Conservation (phyloP, 2,888 invertebrate genomes). For the Alitta virens region DNA sequence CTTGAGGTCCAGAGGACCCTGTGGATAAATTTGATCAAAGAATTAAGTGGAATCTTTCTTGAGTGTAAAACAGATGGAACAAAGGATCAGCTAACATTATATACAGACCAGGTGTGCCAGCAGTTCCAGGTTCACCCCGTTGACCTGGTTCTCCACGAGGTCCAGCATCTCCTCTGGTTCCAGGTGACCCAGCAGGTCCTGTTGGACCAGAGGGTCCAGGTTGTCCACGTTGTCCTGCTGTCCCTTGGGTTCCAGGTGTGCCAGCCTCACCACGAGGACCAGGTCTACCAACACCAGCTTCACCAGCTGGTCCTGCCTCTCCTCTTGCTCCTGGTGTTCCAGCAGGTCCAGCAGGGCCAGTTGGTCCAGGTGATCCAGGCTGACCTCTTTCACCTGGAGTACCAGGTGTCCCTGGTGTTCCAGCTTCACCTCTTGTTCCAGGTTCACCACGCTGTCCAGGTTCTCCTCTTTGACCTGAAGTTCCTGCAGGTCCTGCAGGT, state of each 20-base stretch:
- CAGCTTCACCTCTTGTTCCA: constrained; percentile 10
- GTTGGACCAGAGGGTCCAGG: constrained; percentile 31
- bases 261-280: constrained; percentile 29
- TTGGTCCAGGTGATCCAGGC: constrained; percentile 6
- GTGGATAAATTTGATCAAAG: not conserved
- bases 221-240: constrained; percentile 29
- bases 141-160: constrained; percentile 16
- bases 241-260: constrained; percentile 2
- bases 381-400: constrained; percentile 18
- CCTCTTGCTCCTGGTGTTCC: constrained; percentile 62
- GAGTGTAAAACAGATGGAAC: no score
- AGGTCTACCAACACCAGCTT: constrained; percentile 13
- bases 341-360: constrained; percentile 53
- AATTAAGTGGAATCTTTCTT: no score
- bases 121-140: constrained; percentile 2
- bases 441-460: constrained; percentile 2
- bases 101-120: not conserved
- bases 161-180: constrained; percentile 16
- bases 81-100: no score
- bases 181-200: constrained; percentile 19
- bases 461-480: constrained; percentile 10
- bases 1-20: constrained; percentile 3
- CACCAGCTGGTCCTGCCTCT: constrained; percentile 18
- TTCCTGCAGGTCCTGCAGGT: constrained; percentile 15
- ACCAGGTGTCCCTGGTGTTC: constrained; percentile 10